These are phyloP conservation scores for Tinea trinotella DNA, from an alignment of 2,888 invertebrate species.

Conservation along the genomic window DNA sequence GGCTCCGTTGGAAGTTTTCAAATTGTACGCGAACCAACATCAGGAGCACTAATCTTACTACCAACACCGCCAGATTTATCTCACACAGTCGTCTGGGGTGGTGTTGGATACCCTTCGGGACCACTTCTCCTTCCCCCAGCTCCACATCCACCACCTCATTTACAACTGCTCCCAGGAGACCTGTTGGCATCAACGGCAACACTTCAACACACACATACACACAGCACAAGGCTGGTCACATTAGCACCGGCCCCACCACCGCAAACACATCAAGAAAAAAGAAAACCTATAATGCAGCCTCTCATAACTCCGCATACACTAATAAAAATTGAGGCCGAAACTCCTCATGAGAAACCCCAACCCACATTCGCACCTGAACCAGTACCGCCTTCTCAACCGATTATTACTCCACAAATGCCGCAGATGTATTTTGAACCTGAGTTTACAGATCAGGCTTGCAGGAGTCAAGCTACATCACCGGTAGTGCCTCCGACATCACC, in stretches of 20 bases:
- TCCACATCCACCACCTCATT: constrained; percentile 74
- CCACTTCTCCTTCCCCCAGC: constrained; percentile 55
- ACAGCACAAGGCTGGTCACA: constrained; percentile 77
- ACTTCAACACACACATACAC: constrained; percentile 77
- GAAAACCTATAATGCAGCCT: constrained; percentile 65
- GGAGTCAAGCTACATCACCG: constrained; percentile 72
- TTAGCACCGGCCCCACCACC: constrained; percentile 74
- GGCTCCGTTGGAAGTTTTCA: constrained; percentile 85
- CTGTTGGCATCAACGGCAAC: constrained; percentile 77
- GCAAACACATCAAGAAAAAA: constrained; percentile 43
- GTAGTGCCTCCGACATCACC: constrained; percentile 65
- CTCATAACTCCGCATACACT: constrained; percentile 65
- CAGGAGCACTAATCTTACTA: constrained; percentile 85
- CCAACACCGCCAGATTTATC: constrained; percentile 81
- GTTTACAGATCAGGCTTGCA: constrained; percentile 62
- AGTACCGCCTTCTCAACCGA: constrained; percentile 48
- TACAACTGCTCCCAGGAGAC: constrained; percentile 77
- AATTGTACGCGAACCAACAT: constrained; percentile 87
- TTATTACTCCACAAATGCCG: constrained; percentile 69
- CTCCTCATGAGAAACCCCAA: constrained; percentile 56
- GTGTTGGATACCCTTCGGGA: constrained; percentile 64
- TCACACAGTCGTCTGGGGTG: constrained; percentile 83
- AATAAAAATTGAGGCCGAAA: constrained; percentile 82
- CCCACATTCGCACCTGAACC: constrained; percentile 60
- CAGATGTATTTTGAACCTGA: constrained; percentile 71